These are phyloP conservation scores for Cyprinodon diabolis DNA, from an alignment of 2,797 vertebrate species.

Conservation along the genomic window DNA sequence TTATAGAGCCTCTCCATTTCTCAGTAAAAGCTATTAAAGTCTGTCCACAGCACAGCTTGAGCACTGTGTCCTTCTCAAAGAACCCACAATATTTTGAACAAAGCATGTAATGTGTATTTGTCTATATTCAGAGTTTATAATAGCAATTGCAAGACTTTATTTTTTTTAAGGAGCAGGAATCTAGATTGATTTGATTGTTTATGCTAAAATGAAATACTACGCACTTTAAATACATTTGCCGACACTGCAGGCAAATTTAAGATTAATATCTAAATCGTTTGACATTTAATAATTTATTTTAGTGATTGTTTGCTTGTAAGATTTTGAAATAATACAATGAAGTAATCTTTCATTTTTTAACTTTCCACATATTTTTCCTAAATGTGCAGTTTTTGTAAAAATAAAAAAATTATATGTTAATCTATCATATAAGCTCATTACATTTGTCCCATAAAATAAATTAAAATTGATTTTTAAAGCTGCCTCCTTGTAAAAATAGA, in stretches of 20 bases:
- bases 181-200: slow-evolving; percentile 15
- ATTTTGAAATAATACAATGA: not conserved
- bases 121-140: slow-evolving; percentile 33
- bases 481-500: too few relatives aligned
- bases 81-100: slow-evolving; percentile 13
- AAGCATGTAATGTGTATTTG: slow-evolving; percentile 11
- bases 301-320: not conserved
- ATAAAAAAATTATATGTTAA: not conserved
- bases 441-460: not conserved
- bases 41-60: slow-evolving; percentile 23
- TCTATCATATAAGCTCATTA: not conserved
- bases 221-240: slow-evolving; percentile 1
- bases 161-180: slow-evolving; percentile 28
- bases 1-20: slow-evolving; percentile 29
- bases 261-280: not conserved
- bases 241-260: too few relatives aligned
- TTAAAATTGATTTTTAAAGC: too few relatives aligned
- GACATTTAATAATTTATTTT: not conserved
- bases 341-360: not conserved
- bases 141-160: slow-evolving; percentile 16
- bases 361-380: not conserved
- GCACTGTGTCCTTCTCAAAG: slow-evolving; percentile 12
- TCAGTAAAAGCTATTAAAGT: slow-evolving; percentile 49
- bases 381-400: not conserved
- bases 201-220: slow-evolving; percentile 2